Percentiles rank a stretch among this genome's conserved stretches.
Conservation (phyloP, 2,113 vertebrate genomes). For the Scytalopus superciliaris region DNA sequence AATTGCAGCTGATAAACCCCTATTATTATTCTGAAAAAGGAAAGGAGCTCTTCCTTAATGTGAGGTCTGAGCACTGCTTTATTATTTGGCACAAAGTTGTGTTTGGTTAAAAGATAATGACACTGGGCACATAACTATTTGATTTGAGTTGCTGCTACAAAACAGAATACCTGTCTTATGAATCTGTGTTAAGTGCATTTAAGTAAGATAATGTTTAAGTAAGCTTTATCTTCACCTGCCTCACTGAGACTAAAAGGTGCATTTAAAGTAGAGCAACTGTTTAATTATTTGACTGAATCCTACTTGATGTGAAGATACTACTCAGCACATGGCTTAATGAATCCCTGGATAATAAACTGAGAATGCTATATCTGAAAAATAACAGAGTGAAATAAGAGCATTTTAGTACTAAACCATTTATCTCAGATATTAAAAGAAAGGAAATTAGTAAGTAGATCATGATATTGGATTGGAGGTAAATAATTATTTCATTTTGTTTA, state of each 20-base stretch:
- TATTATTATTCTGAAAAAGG: background rate
- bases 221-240: background rate
- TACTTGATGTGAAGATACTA: background rate
- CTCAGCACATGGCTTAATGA: background rate
- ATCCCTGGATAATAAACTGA: background rate
- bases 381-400: background rate
- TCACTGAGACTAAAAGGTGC: background rate
- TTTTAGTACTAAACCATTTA: background rate
- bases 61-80: background rate
- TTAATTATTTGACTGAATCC: background rate
- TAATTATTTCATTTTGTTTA: background rate
- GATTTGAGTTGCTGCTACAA: background rate
- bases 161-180: background rate
- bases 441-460: background rate
- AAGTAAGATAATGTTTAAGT: background rate
- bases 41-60: background rate
- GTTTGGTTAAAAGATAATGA: conserved; percentile 1
- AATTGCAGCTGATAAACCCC: background rate
- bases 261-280: background rate
- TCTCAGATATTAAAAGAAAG: background rate
- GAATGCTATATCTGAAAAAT: background rate
- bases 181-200: background rate
- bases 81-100: background rate
- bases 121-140: background rate
- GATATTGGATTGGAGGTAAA: background rate